phyloP scores from a whole-genome alignment of 1,140 invertebrate genomes.

The Drosophila pseudoobscura region DNA sequence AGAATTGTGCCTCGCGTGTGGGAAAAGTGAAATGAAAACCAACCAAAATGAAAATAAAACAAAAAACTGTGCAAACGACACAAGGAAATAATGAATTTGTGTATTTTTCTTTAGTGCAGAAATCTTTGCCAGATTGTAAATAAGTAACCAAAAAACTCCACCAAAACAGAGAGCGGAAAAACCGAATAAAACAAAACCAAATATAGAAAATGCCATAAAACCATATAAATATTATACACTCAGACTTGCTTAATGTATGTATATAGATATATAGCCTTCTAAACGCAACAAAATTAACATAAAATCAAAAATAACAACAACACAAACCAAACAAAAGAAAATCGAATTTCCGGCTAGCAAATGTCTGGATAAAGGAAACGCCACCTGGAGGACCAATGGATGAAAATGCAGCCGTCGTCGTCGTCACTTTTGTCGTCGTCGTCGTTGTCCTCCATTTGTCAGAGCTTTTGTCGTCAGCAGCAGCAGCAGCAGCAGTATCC shows the following conservation, averaged over 20 bases:
- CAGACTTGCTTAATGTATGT: slow-evolving; percentile 44
- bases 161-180: slow-evolving; percentile 50
- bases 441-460: slow-evolving; percentile 79
- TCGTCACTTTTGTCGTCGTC: slow-evolving; percentile 77
- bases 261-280: slow-evolving; percentile 61
- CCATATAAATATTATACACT: slow-evolving; percentile 55
- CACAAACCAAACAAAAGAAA: slow-evolving; percentile 3
- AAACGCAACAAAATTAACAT: slow-evolving; percentile 2
- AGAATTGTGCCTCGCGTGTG: slow-evolving; percentile 8
- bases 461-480: slow-evolving; percentile 63
- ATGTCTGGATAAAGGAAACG: slow-evolving; percentile 78
- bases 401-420: slow-evolving; percentile 83
- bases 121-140: slow-evolving; percentile 66
- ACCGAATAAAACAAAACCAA: slow-evolving; percentile 36
- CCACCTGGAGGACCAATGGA: slow-evolving; percentile 75
- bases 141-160: slow-evolving; percentile 71
- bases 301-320: slow-evolving; percentile 14
- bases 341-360: slow-evolving; percentile 63
- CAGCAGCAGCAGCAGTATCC: slow-evolving; percentile 25
- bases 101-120: slow-evolving; percentile 58
- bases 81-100: slow-evolving; percentile 17
- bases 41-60: background rate
- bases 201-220: slow-evolving; percentile 25
- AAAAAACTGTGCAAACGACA: too few species aligned
- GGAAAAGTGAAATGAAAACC: slow-evolving; percentile 7